Conservation (phyloP, 1,140 invertebrate genomes). For the Drusus annulatus region DNA sequence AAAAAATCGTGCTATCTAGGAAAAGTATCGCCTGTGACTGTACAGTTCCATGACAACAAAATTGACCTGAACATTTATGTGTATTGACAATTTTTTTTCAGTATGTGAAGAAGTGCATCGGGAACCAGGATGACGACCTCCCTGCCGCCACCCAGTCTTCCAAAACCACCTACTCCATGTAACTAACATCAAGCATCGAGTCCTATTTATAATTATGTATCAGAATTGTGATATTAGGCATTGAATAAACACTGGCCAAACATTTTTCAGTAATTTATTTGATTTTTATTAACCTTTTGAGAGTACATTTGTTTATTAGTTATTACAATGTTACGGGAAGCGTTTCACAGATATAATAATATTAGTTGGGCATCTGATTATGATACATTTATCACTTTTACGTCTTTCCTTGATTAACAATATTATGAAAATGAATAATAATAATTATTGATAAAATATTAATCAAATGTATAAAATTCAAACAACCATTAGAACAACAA, state of each 20-base stretch:
- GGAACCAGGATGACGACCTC: slow-evolving; percentile 79
- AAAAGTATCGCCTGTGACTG: no score
- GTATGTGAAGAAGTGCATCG: slow-evolving; percentile 83
- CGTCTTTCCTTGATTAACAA: slow-evolving; percentile 57
- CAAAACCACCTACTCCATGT: slow-evolving; percentile 72
- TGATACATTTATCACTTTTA: slow-evolving; percentile 59
- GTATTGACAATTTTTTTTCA: slow-evolving; percentile 63
- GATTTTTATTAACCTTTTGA: slow-evolving; percentile 46
- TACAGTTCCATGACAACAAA: no score
- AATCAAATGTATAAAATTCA: slow-evolving; percentile 53
- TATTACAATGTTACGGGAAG: slow-evolving; percentile 47
- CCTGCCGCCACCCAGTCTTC: slow-evolving; percentile 71
- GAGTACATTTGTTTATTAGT: slow-evolving; percentile 31
- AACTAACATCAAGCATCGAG: not conserved
- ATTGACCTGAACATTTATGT: no score
- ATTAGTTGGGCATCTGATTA: slow-evolving; percentile 52
- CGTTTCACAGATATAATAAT: slow-evolving; percentile 39
- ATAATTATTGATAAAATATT: slow-evolving; percentile 37
- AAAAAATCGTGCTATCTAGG: no score
- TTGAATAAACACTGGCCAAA: slow-evolving; percentile 50
- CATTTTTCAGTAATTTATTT: slow-evolving; percentile 46
- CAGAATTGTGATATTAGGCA: slow-evolving; percentile 51
- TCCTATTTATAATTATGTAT: slow-evolving; percentile 31
- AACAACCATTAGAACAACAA: slow-evolving; percentile 50
- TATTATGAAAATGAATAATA: slow-evolving; percentile 46